Percentiles rank a stretch among this genome's conserved stretches.
These are phyloP conservation scores for Mercenaria mercenaria DNA, from an alignment of 1,140 invertebrate genomes.

Conservation along the genomic window DNA sequence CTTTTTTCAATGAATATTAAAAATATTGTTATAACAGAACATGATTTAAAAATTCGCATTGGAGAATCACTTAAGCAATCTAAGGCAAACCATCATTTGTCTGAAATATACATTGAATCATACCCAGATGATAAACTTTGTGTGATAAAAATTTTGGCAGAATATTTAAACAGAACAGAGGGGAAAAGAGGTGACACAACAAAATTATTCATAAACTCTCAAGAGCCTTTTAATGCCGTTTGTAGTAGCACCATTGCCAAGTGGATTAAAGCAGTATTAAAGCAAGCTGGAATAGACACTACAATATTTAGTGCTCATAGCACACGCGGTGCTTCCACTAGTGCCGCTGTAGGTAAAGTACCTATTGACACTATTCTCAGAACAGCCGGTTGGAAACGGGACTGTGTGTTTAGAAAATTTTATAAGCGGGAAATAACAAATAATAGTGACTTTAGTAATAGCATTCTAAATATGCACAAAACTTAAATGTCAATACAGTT, in stretches of 20 bases:
- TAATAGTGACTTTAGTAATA: neutral
- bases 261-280: neutral
- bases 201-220: neutral
- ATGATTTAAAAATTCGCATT: no score
- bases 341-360: neutral
- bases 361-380: neutral
- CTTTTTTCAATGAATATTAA: no score
- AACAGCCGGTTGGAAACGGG: neutral
- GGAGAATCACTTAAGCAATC: no score
- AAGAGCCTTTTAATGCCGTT: neutral
- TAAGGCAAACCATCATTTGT: no score
- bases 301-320: neutral
- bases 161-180: neutral
- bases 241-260: neutral
- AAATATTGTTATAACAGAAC: no score
- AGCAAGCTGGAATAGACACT: neutral
- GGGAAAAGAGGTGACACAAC: no score
- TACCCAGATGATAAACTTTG: neutral
- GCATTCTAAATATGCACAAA: no score
- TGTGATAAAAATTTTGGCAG: neutral
- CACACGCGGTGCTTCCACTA: neutral
- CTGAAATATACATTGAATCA: no score
- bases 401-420: neutral
- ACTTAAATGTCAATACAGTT: neutral
- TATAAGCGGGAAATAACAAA: neutral